Conservation (phyloP, 2,113 vertebrate species). For the Nanorana parkeri region DNA sequence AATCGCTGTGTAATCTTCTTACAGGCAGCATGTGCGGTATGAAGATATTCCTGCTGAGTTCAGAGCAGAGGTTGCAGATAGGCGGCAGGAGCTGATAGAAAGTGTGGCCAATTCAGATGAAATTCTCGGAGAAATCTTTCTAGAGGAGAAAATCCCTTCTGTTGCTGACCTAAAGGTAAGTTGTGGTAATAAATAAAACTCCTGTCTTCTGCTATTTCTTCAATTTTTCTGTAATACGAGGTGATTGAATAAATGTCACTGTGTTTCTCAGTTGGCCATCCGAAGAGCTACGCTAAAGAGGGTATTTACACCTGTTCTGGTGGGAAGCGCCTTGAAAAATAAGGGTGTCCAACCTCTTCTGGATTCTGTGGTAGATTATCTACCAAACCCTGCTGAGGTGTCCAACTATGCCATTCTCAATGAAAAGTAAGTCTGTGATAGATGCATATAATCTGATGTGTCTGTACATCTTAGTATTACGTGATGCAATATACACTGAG, state of each 20-base stretch:
- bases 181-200: not conserved
- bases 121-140: slow-evolving; percentile 88
- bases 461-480: not conserved
- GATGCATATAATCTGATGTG: too few relatives aligned
- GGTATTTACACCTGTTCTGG: slow-evolving; percentile 87
- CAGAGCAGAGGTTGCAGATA: slow-evolving; percentile 77
- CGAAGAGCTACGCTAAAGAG: slow-evolving; percentile 86
- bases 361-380: slow-evolving; percentile 88
- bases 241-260: not conserved
- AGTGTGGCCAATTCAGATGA: slow-evolving; percentile 92
- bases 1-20: not conserved
- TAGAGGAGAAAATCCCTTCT: slow-evolving; percentile 89
- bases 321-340: slow-evolving; percentile 95
- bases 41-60: slow-evolving; percentile 86
- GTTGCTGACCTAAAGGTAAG: slow-evolving; percentile 85
- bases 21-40: slow-evolving; percentile 78
- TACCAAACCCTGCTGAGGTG: slow-evolving; percentile 91
- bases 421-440: slow-evolving; percentile 76
- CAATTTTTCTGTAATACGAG: too few relatives aligned
- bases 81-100: slow-evolving; percentile 90
- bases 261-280: slow-evolving; percentile 81
- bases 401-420: slow-evolving; percentile 88
- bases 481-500: not conserved
- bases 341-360: slow-evolving; percentile 93
- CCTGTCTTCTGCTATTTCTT: not conserved